Percentiles rank a stretch among this genome's conserved stretches.
phyloP scores from a whole-genome alignment of 1,140 invertebrate species.

The Teleopsis dalmanni region DNA sequence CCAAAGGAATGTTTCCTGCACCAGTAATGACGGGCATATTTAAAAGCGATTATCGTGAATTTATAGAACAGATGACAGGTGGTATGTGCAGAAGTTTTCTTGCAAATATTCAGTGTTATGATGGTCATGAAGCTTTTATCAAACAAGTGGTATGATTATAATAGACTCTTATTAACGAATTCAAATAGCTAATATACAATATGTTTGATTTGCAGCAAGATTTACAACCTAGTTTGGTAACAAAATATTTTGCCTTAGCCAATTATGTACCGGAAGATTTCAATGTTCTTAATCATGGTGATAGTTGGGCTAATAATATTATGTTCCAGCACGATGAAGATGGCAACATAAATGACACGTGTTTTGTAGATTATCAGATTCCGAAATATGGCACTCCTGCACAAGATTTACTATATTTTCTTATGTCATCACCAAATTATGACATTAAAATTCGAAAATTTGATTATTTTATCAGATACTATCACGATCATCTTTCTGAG shows the following conservation, averaged over 20 bases:
- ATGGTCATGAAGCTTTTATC: neutral
- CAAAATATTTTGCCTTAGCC: constrained; percentile 9
- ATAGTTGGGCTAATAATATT: constrained; percentile 60
- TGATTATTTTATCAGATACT: constrained; percentile 28
- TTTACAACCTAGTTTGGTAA: neutral
- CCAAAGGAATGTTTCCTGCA: constrained; percentile 19
- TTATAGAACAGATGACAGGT: neutral
- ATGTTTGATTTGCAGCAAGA: constrained; percentile 12
- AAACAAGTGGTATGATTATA: constrained; percentile 1
- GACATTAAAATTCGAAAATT: constrained; percentile 27
- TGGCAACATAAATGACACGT: constrained; percentile 32
- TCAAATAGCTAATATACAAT: neutral
- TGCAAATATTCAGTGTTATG: neutral
- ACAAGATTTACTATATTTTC: constrained; percentile 25
- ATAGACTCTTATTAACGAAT: neutral
- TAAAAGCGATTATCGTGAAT: no score
- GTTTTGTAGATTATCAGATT: constrained; percentile 36
- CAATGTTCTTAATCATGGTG: constrained; percentile 57
- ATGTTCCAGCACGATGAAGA: constrained; percentile 46
- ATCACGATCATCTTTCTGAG: constrained; percentile 27
- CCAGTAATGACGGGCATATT: no score
- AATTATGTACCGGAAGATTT: no score
- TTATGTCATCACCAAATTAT: constrained; percentile 29
- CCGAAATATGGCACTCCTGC: constrained; percentile 23
- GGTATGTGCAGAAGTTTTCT: neutral